These are phyloP conservation scores for Alosa sapidissima DNA, from an alignment of 2,797 vertebrate species.

Conservation along the genomic window DNA sequence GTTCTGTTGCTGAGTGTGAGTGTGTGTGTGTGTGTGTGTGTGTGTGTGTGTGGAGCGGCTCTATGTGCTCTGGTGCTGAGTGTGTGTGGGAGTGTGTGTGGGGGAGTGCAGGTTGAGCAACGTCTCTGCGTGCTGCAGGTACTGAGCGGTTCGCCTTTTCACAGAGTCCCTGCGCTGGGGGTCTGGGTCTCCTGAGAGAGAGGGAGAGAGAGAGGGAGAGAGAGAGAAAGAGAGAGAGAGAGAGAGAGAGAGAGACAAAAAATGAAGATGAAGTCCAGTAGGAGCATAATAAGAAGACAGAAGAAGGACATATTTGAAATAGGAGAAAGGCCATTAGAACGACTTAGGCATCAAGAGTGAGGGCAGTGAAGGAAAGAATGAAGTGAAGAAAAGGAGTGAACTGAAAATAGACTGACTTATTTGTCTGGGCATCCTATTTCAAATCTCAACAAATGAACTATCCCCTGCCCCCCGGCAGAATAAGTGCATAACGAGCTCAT, in stretches of 20 bases:
- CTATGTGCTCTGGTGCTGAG: conserved; percentile 39
- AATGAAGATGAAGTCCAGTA: background rate
- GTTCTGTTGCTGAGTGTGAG: background rate
- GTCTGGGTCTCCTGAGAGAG: conserved; percentile 75
- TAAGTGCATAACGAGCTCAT: background rate
- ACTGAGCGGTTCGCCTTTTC: conserved; percentile 81
- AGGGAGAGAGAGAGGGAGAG: background rate
- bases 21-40: conserved; percentile 56
- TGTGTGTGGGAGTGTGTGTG: conserved; percentile 63
- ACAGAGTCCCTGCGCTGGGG: conserved; percentile 76
- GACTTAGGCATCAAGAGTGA: background rate
- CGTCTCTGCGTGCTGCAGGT: conserved; percentile 81
- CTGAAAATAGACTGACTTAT: background rate
- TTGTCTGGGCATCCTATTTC: background rate
- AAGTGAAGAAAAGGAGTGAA: background rate
- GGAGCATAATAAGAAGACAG: background rate
- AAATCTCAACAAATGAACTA: background rate
- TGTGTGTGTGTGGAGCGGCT: conserved; percentile 53
- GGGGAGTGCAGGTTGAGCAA: conserved; percentile 63
- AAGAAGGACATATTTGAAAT: background rate
- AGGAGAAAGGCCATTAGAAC: background rate
- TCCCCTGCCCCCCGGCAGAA: too few relatives aligned
- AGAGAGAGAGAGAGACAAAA: conserved; percentile 25
- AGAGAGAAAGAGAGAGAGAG: background rate
- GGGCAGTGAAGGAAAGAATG: background rate